phyloP scores from a whole-genome alignment of 2,888 invertebrate genomes.

The Ceramica pisi region DNA sequence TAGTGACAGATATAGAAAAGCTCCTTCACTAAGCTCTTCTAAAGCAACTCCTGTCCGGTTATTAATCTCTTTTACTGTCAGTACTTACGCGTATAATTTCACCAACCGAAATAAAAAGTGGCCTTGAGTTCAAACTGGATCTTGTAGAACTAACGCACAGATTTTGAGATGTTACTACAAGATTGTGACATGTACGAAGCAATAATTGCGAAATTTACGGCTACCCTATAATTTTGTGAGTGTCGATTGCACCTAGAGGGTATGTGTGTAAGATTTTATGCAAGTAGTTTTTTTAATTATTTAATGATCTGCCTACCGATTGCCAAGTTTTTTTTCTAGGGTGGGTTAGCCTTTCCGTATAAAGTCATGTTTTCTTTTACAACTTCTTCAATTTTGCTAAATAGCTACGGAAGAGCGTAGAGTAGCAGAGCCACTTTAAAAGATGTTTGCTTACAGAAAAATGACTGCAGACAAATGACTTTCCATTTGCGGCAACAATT shows the following conservation, averaged over 20 bases:
- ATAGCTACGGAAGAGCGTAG: too few relatives aligned
- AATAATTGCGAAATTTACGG: slow-evolving; percentile 37
- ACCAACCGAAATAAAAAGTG: slow-evolving; percentile 11
- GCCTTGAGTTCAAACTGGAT: slow-evolving; percentile 50
- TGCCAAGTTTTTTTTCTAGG: too few relatives aligned
- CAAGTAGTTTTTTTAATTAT: not conserved
- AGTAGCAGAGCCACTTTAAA: too few relatives aligned
- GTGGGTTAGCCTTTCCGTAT: too few relatives aligned
- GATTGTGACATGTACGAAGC: slow-evolving; percentile 15
- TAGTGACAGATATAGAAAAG: too few relatives aligned
- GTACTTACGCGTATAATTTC: slow-evolving; percentile 25
- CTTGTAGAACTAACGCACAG: slow-evolving; percentile 40
- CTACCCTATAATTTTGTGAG: slow-evolving; percentile 8
- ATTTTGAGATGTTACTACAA: slow-evolving; percentile 39
- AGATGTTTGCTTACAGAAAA: too few relatives aligned
- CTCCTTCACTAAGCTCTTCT: not conserved
- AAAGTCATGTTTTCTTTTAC: too few relatives aligned
- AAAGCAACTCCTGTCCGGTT: not conserved
- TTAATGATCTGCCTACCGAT: not conserved
- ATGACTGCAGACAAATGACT: too few relatives aligned
- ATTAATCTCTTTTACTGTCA: not conserved
- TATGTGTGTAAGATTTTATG: slow-evolving; percentile 13
- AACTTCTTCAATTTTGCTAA: too few relatives aligned
- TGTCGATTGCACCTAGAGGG: slow-evolving; percentile 9
- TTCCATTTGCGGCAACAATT: too few relatives aligned